phyloP scores from a whole-genome alignment of 2,113 vertebrate genomes.

The Neogale vison region DNA sequence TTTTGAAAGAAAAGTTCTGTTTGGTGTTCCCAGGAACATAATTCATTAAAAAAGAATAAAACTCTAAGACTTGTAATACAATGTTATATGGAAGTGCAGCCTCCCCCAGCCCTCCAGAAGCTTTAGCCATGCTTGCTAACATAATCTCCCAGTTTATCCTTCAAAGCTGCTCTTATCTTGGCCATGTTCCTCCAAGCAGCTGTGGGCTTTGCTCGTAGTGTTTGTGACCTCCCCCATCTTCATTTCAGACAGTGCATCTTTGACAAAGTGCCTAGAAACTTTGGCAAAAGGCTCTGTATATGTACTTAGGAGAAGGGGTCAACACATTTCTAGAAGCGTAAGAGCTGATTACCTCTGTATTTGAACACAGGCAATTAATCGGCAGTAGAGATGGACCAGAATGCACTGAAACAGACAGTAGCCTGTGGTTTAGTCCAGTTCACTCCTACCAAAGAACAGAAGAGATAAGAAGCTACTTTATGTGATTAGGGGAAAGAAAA shows the following conservation, averaged over 20 bases:
- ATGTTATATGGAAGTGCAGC: background rate
- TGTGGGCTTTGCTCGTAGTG: conserved; percentile 2
- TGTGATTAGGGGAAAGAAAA: conserved; percentile 62
- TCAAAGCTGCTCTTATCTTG: background rate
- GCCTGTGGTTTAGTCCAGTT: conserved; percentile 48
- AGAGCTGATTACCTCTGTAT: conserved; percentile 39
- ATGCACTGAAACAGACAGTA: background rate
- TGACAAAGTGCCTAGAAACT: conserved; percentile 43
- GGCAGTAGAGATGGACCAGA: background rate
- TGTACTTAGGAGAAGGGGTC: conserved; percentile 29
- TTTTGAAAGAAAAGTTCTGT: background rate
- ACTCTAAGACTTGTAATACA: background rate
- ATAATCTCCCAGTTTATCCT: background rate
- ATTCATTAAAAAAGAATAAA: conserved; percentile 30
- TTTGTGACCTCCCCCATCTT: background rate
- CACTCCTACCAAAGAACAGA: conserved; percentile 32
- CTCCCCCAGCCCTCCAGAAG: background rate
- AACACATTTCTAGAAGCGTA: conserved; percentile 28
- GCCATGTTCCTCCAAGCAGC: background rate
- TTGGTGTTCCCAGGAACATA: background rate
- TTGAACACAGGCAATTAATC: conserved; percentile 28
- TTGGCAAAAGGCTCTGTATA: background rate
- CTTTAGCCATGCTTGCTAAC: background rate
- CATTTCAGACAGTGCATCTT: conserved; percentile 12
- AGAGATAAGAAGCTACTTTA: conserved; percentile 59